Evolutionary conservation across 2,113 vertebrate genomes (phyloP), one percentile per base, ranked within the genome.

Genomic region (Centropristis striata): DNA sequence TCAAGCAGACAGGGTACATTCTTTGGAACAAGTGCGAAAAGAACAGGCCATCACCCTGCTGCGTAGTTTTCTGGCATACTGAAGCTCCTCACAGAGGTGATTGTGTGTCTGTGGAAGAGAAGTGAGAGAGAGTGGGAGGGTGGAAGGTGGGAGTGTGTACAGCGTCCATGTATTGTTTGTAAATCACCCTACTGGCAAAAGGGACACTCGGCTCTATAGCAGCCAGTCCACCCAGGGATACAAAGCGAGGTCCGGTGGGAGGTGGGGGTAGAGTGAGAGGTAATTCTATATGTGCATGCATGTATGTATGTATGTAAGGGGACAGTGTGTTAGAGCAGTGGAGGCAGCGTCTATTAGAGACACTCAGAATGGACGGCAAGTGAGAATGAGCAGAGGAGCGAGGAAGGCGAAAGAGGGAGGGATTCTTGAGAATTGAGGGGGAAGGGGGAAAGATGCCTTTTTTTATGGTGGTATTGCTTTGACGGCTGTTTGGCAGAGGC

Each of bases 91-190:
- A 78, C 86, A 86, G 83, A 90, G 83, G 84, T 87, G 88, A 92
- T 80, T 91, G 78, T 85, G 80, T 83, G 81, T 85, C 77, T 89
- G 78, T 84, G 82, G 88, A 85, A 78, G 77, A 85, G 73, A 87
- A 91, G 90, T 90, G 90, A 93, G 83, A 88, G 81, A 73, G 84
- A 85, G 87, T 83, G 84, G 90, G 92, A 89, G 87, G 81, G 89
- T 90, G 89, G 83, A 92, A 89, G 82, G 92, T 92, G 88, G 90
- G 90, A 86, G 91, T 77, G 90, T 87, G 90, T 93, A 86, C 88
- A 90, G 86, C 79, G 77, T 92, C 88, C 86, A 91, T 92, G 90
- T 85, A 92, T 93, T 92, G 92, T 93, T 93, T 94, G 92, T 91
- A 94, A 93, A 94, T 93, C 92, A 85, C 91, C 90, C 85, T 81